Percentiles rank a stretch among this genome's conserved stretches.
Conservation (phyloP, 2,113 vertebrate species). For the Ameiurus melas region DNA sequence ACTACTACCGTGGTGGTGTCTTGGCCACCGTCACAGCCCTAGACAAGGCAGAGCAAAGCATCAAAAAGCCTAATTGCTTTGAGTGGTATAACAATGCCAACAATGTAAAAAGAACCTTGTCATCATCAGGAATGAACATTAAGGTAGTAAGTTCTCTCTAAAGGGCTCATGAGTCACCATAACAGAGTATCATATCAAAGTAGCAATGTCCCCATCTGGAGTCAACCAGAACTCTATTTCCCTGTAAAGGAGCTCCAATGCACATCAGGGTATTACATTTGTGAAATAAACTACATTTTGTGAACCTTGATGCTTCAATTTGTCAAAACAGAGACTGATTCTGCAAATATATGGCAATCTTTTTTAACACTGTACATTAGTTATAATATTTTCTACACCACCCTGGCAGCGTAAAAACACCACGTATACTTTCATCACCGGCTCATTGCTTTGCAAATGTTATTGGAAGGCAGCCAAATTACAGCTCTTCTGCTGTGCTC, state of each 20-base stretch:
- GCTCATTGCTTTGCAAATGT: conserved; percentile 1
- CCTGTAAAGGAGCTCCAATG: neutral
- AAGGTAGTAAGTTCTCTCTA: neutral
- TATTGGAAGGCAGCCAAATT: conserved; percentile 3
- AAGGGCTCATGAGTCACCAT: conserved; percentile 6
- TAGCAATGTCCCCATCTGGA: neutral
- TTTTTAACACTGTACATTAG: neutral
- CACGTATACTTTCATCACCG: neutral
- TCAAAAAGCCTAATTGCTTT: conserved; percentile 1
- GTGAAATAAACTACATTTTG: neutral
- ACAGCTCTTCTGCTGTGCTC: neutral
- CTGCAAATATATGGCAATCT: neutral
- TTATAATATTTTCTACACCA: neutral
- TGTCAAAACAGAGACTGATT: neutral
- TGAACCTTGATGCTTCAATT: neutral
- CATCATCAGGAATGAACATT: neutral
- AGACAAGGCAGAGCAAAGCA: neutral
- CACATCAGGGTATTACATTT: neutral
- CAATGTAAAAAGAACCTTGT: neutral
- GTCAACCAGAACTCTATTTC: neutral
- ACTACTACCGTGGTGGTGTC: no score
- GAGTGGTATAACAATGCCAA: conserved; percentile 5
- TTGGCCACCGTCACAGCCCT: no score
- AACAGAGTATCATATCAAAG: conserved; percentile 25
- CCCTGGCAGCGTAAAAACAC: neutral